Percentiles rank a stretch among this genome's conserved stretches.
Evolutionary conservation across 2,113 vertebrate species (phyloP).

Genomic region (Pomatostomus ruficeps): DNA sequence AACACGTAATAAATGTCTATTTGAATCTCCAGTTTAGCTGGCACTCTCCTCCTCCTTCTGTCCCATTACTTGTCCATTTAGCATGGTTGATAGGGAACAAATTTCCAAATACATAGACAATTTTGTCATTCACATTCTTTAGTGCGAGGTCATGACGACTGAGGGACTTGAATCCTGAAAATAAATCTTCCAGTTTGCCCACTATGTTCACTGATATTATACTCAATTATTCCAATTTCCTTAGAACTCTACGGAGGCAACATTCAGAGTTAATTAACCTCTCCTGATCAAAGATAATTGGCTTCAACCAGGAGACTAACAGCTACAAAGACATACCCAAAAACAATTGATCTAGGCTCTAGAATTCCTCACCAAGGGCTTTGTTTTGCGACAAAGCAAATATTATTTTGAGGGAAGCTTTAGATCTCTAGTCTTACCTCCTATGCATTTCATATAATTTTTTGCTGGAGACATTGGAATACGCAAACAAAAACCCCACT

Average conservation of each 20-base stretch:
- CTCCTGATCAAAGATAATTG: neutral
- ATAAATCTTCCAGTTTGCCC: neutral
- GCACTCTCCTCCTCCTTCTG: neutral
- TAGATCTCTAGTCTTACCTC: neutral
- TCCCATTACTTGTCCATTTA: neutral
- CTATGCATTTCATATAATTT: neutral
- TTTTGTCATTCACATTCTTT: neutral
- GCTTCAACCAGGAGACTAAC: neutral
- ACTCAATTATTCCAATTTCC: neutral
- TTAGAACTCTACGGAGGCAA: neutral
- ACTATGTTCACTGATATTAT: fast-evolving
- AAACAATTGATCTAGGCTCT: neutral
- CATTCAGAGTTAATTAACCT: neutral
- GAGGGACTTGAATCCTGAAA: neutral
- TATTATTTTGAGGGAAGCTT: neutral
- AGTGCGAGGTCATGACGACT: neutral
- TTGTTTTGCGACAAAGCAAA: neutral
- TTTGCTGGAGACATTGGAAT: neutral
- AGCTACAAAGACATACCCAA: neutral
- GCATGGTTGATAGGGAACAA: neutral
- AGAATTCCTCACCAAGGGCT: neutral
- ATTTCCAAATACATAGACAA: neutral
- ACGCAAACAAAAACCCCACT: neutral
- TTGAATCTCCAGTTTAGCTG: neutral
- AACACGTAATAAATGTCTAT: neutral